A percentile compares a stretch with the other conserved stretches of the same genome.
Evolutionary conservation across 2,797 vertebrate species (phyloP).

Genomic region (Morelia viridis): DNA sequence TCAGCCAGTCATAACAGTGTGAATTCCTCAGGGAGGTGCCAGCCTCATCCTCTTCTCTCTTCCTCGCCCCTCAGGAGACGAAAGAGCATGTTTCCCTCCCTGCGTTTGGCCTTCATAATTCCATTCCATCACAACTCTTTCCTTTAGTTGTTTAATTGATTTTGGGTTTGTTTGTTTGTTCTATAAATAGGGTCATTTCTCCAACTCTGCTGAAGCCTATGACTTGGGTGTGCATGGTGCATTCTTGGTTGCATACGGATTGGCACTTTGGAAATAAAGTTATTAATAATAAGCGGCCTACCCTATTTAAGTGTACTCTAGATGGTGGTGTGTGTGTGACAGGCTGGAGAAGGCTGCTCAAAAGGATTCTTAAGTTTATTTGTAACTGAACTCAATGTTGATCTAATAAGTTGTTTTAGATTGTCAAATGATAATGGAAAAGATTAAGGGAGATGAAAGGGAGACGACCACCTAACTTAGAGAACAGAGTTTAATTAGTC

Average conservation of each 20-base stretch:
- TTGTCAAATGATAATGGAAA: neutral
- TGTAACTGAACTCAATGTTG: neutral
- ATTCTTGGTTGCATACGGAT: neutral
- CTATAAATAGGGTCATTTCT: neutral
- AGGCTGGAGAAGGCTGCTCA: neutral
- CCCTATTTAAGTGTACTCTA: neutral
- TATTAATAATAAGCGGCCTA: neutral
- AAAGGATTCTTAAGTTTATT: neutral
- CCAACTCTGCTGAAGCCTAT: neutral
- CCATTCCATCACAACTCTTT: neutral
- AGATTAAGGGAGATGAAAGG: neutral
- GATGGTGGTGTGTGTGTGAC: neutral
- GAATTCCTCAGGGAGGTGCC: no score
- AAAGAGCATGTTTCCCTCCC: no score
- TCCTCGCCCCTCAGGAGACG: no score
- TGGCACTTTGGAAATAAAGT: neutral
- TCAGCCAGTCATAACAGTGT: no score
- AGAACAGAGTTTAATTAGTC: neutral
- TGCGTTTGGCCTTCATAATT: no score
- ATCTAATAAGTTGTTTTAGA: slow-evolving; percentile 8
- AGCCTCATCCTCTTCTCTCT: no score
- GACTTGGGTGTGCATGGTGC: no score
- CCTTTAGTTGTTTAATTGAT: neutral
- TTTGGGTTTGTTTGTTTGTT: neutral
- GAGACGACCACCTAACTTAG: neutral